Base-by-base conservation (phyloP, 2,888 invertebrate species). In the Drosophila neutralis region DNA sequence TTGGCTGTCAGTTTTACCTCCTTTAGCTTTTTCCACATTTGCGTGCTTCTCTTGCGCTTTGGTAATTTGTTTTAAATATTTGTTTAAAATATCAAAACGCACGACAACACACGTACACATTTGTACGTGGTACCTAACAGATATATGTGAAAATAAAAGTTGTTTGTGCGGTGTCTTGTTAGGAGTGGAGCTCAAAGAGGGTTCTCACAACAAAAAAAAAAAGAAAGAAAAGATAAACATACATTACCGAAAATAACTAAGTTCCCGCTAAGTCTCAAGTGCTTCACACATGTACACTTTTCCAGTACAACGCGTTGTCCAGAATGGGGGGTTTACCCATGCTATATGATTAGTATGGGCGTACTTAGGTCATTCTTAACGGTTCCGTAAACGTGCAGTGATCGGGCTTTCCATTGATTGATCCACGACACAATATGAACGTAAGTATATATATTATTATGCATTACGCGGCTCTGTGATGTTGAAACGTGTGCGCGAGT, bases 41-140 rank as follows among this genome's bases (percentile, higher is more conserved):
- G 85, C 74, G 79, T 87, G 77, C 80, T 74, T 76, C 83, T 83
- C 74, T 65, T 83, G 76, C 68, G 88, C 82, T 85, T 77, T 86
- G 83, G 85, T 87, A 87, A 87, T 87, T 88, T 90, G 90, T 86
- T 87, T 87, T 82, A 87, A 87, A 88, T 87, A 87, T 87, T 87
- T 90, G 89, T 76, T 80, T 83, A 87, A 87, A 87, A 83, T 83
- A 87, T 87, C 89, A 88, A 80, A 86, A 81, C 78, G 78, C 78
- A 76, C 68, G 77, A 74, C 71, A 81, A 88, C 89, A 83, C 90
- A 90, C 89, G 90, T 90, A 82, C 76, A 72, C 78, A 69, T 64
- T 72, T 76, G 89, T 90, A 88, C 89, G 85, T 88, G 86, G 90
- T 57, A 88, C 88, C 90, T 87, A 90, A 77, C 87, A 87, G 89